Evolutionary conservation across 2,888 invertebrate genomes (phyloP), one percentile per base, ranked within the genome.

Genomic region (Caenorhabditis parvicauda): DNA sequence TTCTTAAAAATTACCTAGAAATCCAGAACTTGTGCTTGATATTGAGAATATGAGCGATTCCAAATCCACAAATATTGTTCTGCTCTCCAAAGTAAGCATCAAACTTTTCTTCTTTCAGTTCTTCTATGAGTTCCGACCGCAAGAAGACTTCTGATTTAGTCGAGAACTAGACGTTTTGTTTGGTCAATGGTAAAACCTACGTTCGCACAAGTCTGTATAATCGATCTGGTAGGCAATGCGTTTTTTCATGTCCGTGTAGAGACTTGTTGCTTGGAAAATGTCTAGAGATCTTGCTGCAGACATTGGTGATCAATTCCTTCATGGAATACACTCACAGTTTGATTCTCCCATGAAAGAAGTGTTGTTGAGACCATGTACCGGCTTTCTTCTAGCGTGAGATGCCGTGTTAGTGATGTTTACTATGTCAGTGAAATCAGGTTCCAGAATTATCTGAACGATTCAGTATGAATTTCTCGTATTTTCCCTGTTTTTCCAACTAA

Each of bases 31-130:
- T 54, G n/a, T 59, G 64, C 48, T 62, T 67, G 24, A 72, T 71
- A 9, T 52, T 61, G 5, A 72, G 38, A 25, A 62, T 24, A 24
- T 70, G 64, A 7, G 61, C 59, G 37, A 74, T 29, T 7, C 62
- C 70, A 53, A 56, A 46, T 37, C 72, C 72, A 52, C 71, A 72
- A 0, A 63, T 38, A 50, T 65, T 59, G 14, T 70, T 47, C 39
- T 71, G 71, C 35, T 74, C 74, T 22, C 59, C 60, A 17, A 74
- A 63, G 43, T 59, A 59, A 17, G 70, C 74, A 43, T 74, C 74
- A 21, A 74, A 74, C 12, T 70, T 68, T 39, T 67, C 66, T 0
- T 42, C 53, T n/a, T 55, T 50, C 39, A 73, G 49, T 46, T 68
- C 39, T 2, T 60, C 49, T 17, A 73, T 60, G 1, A 64, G 24